Evolutionary conservation across 2,888 invertebrate genomes (phyloP).

Genomic region (Yponomeuta malinellus): DNA sequence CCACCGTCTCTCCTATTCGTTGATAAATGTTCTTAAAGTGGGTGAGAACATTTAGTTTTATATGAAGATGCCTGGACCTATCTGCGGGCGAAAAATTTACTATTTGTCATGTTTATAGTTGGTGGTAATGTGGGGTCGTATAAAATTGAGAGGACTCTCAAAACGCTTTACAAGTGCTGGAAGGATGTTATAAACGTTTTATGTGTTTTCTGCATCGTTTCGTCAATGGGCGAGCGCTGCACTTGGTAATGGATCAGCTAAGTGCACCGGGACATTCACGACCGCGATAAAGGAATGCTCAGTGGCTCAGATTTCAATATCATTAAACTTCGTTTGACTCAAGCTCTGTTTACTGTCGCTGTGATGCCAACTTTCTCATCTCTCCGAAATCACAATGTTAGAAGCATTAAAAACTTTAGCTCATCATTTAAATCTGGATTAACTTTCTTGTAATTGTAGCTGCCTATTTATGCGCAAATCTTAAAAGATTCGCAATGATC

Average conservation of each 20-base stretch:
- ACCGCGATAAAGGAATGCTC: constrained; percentile 39
- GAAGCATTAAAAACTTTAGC: constrained; percentile 7
- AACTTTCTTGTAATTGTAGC: no score
- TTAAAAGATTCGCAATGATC: no score
- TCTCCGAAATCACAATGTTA: neutral
- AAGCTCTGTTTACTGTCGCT: neutral
- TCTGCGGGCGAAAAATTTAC: neutral
- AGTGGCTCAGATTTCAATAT: constrained; percentile 25
- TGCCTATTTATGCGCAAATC: no score
- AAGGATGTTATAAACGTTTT: constrained; percentile 75
- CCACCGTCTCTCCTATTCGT: no score
- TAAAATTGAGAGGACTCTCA: constrained; percentile 62
- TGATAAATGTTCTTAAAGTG: neutral
- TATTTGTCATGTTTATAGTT: constrained; percentile 1
- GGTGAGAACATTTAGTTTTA: neutral
- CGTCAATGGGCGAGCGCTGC: constrained; percentile 62
- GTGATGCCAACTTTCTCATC: neutral
- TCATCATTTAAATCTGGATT: no score
- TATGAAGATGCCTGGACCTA: neutral
- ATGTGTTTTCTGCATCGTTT: constrained; percentile 54
- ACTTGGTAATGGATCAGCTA: constrained; percentile 72
- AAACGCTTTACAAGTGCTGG: constrained; percentile 74
- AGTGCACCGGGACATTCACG: constrained; percentile 73
- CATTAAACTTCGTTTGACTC: constrained; percentile 7
- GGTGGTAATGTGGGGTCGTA: constrained; percentile 53